Evolutionary conservation across 2,888 invertebrate genomes (phyloP).

Genomic region (Parasteatoda lunata): DNA sequence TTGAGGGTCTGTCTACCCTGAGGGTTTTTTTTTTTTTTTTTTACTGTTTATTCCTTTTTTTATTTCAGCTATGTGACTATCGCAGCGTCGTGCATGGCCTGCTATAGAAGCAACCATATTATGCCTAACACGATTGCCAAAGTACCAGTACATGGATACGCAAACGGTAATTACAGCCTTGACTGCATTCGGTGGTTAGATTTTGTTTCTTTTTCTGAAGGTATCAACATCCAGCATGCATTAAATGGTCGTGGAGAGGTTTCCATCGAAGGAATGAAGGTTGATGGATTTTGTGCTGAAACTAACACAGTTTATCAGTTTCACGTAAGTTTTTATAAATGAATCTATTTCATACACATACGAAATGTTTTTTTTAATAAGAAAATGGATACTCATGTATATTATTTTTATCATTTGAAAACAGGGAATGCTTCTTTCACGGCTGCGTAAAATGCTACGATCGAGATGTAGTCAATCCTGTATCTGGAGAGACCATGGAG

Average conservation of each 20-base stretch:
- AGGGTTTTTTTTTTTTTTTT: too few species aligned
- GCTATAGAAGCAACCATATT: constrained; percentile 1
- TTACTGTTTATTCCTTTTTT: too few species aligned
- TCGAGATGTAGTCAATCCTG: neutral
- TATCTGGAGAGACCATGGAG: neutral
- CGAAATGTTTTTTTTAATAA: neutral
- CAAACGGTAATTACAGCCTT: constrained; percentile 3
- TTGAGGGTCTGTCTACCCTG: too few species aligned
- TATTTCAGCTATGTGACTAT: neutral
- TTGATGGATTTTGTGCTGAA: constrained; percentile 17
- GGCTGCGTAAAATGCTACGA: neutral
- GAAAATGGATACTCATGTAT: neutral
- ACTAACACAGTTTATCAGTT: constrained; percentile 8
- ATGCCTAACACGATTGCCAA: neutral
- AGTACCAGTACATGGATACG: constrained; percentile 16
- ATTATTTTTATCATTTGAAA: neutral
- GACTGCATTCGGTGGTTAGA: constrained; percentile 19
- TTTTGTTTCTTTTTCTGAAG: neutral
- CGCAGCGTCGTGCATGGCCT: neutral
- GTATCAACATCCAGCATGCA: constrained; percentile 6
- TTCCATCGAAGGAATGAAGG: neutral
- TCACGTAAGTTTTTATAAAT: neutral
- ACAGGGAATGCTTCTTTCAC: neutral
- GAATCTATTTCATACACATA: neutral
- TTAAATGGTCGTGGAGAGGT: constrained; percentile 8